Evolutionary conservation across 53 echinoderm and acorn worm genomes (phyloP), one percentile per base, ranked within the genome.

Genomic region (Henricia sp.): DNA sequence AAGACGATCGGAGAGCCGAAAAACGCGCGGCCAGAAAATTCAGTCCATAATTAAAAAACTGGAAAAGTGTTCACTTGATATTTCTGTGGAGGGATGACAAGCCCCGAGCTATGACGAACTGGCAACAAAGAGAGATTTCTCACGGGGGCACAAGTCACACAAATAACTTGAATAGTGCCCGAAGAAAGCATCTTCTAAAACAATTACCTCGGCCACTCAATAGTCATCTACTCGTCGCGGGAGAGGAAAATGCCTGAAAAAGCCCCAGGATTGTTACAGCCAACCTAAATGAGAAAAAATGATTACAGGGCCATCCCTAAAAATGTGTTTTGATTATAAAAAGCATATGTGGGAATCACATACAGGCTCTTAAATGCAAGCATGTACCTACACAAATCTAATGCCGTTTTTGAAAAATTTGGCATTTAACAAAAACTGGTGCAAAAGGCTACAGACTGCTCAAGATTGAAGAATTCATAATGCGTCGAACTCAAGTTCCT

Each of bases 21-120:
- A n/a, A 80, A 63, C 80, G 46, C 26, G 57, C 80, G 46, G 38
- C 64, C 63, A 80, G 50, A 64, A 75, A 86, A 86, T 74, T 86
- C 74, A 86, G 76, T 74, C 86, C 76, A 85, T 85, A 86, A 86
- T 86, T 86, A 86, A 86, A n/a, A n/a, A 86, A 86, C 65, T 86
- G 86, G 76, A 86, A 86, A 86, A 75, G 75, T 85, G 73, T 76
- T 67, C 76, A 86, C 66, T 75, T 86, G 51, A 75, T 86, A 74
- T 67, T 80, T 80, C 80, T 80, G 80, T 80, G 64, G n/a, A n/a
- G n/a, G 86, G 67, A 76, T 67, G 75, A 86, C 64, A 52, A 56
- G 52, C 86, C 67, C n/a, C 4, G 17, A 76, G 86, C 86, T 53
- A 60, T 36, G 21, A 67, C 66, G 84, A 84, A 71, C 57, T 73